phyloP scores from a whole-genome alignment of 2,113 vertebrate species.

The Ornithorhynchus anatinus region DNA sequence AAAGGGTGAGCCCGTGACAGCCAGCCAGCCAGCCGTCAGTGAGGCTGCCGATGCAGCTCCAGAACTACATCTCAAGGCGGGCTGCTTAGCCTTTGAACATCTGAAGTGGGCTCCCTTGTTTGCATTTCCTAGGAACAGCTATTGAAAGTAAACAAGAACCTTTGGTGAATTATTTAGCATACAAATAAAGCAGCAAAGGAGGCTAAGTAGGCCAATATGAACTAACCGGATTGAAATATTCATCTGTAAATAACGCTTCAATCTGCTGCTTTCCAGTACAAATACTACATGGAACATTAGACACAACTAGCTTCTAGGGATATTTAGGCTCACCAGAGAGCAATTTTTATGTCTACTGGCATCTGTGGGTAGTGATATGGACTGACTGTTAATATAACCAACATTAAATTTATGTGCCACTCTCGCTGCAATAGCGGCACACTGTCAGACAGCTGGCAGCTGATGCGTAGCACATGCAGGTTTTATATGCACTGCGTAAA shows the following conservation, averaged over 20 bases:
- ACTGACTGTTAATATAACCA: constrained; percentile 88
- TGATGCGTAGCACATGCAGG: constrained; percentile 76
- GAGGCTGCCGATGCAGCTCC: constrained; percentile 39
- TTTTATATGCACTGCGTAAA: constrained; percentile 88
- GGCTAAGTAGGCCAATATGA: constrained; percentile 76
- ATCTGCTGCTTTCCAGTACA: constrained; percentile 89
- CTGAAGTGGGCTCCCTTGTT: constrained; percentile 72
- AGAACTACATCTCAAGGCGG: constrained; percentile 72
- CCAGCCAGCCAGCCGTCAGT: constrained; percentile 23
- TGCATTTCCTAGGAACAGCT: constrained; percentile 77
- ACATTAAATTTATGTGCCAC: constrained; percentile 95
- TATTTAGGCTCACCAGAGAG: constrained; percentile 89
- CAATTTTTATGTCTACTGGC: constrained; percentile 96
- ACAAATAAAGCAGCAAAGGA: constrained; percentile 73
- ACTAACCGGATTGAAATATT: constrained; percentile 81
- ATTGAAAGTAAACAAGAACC: constrained; percentile 75
- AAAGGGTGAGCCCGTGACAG: too few species aligned
- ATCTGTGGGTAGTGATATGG: constrained; percentile 98
- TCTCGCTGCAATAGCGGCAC: constrained; percentile 77
- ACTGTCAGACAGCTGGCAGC: constrained; percentile 83
- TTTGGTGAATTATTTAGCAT: constrained; percentile 82
- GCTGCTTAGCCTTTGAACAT: constrained; percentile 66
- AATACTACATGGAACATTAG: constrained; percentile 95
- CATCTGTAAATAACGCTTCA: constrained; percentile 94
- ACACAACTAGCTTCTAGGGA: constrained; percentile 91